These are phyloP conservation scores for Phataginus tricuspis DNA, from an alignment of 2,797 vertebrate species.

Conservation along the genomic window DNA sequence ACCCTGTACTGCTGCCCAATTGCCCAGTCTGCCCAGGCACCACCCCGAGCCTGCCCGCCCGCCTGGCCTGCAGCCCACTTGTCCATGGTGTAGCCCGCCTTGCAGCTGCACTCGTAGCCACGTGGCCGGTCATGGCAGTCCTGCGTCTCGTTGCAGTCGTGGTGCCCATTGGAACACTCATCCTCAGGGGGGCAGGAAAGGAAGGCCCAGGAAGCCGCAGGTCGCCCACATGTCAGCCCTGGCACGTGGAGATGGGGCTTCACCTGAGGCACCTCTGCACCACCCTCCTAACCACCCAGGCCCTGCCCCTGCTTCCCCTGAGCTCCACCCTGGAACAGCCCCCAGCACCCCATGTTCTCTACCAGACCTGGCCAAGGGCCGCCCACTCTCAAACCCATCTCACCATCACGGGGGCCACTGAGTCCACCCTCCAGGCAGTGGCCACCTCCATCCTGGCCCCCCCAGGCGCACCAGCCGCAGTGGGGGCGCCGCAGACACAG, in stretches of 20 bases:
- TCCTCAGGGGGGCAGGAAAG: conserved; percentile 94
- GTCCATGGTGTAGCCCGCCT: conserved; percentile 93
- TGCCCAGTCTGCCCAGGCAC: not conserved
- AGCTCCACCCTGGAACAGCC: not conserved
- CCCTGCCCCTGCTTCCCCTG: not conserved
- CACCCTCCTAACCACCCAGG: not conserved
- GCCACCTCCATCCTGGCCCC: conserved; percentile 91
- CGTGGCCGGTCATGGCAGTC: conserved; percentile 92
- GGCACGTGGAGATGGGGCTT: not conserved
- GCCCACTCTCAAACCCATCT: not conserved
- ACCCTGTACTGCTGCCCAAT: not conserved
- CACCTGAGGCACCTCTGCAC: not conserved
- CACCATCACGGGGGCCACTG: conserved; percentile 86
- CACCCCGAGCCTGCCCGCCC: not conserved
- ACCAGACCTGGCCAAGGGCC: not conserved
- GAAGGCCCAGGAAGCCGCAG: conserved; percentile 92
- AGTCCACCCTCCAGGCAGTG: conserved; percentile 93
- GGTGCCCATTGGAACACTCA: conserved; percentile 93
- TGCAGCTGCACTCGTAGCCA: conserved; percentile 94
- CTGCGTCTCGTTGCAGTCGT: conserved; percentile 94
- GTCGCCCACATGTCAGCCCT: conserved; percentile 87
- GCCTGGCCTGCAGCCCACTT: conserved; percentile 81
- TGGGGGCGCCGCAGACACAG: conserved; percentile 93
- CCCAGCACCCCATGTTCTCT: not conserved
- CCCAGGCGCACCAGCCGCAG: conserved; percentile 94